Percentiles rank a stretch among this genome's conserved stretches.
Evolutionary conservation across 2,113 vertebrate genomes (phyloP).

Genomic region (Raja brachyura): DNA sequence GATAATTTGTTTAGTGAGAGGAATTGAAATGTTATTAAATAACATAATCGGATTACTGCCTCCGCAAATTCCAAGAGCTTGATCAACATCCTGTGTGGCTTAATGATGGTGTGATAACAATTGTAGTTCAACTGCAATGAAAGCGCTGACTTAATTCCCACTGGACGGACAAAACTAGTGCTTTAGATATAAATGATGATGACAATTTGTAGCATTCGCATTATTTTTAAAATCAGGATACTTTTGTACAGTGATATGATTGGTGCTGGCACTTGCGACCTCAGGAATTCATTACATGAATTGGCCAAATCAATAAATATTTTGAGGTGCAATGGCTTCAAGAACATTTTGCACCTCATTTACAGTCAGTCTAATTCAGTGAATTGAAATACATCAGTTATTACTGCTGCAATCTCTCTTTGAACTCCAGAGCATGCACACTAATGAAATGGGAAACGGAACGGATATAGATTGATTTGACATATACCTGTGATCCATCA

Average conservation of each 20-base stretch:
- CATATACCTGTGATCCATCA: no score
- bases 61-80: not conserved
- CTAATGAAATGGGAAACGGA: not conserved
- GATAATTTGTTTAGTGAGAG: not conserved
- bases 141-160: not conserved
- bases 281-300: not conserved
- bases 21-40: not conserved
- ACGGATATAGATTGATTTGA: no score
- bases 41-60: not conserved
- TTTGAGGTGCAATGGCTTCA: not conserved
- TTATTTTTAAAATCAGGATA: not conserved
- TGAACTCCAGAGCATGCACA: not conserved
- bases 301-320: not conserved
- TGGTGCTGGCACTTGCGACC: conserved; percentile 6
- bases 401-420: not conserved
- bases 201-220: not conserved
- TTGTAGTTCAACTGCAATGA: not conserved
- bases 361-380: not conserved
- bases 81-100: not conserved
- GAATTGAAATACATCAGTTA: not conserved
- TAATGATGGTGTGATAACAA: not conserved
- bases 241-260: not conserved
- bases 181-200: not conserved
- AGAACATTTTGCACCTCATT: not conserved
- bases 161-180: not conserved